A percentile compares a stretch with the other conserved stretches of the same genome.
Conservation (phyloP, 2,797 vertebrate genomes). For the Bucorvus abyssinicus region DNA sequence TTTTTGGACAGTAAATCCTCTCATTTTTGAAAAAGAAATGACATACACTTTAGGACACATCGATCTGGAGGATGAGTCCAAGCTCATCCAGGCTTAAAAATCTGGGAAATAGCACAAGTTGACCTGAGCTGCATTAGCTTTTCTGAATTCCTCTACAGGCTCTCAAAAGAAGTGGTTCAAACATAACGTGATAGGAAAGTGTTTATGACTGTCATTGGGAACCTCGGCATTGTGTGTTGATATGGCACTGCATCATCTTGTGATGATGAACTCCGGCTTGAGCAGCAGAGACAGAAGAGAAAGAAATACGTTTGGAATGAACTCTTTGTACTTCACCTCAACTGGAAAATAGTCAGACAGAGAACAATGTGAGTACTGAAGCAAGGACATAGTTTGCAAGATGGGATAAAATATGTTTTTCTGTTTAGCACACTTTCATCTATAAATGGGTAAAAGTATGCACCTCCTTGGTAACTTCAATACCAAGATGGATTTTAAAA, state of each 20-base stretch:
- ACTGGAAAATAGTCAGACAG: neutral
- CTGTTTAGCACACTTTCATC: neutral
- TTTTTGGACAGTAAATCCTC: constrained; percentile 50
- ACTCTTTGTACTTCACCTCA: neutral
- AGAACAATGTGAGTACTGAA: neutral
- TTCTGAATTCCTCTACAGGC: constrained; percentile 21
- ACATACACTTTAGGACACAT: constrained; percentile 23
- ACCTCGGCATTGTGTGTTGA: neutral
- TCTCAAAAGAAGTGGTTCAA: constrained; percentile 33
- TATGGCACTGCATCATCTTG: constrained; percentile 14
- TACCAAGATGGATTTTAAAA: neutral
- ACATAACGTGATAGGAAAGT: neutral
- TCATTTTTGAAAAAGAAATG: constrained; percentile 51
- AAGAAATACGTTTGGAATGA: neutral
- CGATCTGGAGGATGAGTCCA: constrained; percentile 34
- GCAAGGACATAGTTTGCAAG: neutral
- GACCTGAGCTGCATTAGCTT: constrained; percentile 49
- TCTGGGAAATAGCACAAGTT: constrained; percentile 37
- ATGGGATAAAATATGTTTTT: neutral
- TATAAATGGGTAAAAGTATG: neutral
- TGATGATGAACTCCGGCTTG: neutral
- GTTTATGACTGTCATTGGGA: neutral
- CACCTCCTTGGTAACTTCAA: neutral
- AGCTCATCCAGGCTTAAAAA: constrained; percentile 63
- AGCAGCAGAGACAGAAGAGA: neutral